These are phyloP conservation scores for Numida meleagris DNA, from an alignment of 2,113 vertebrate species.

Conservation along the genomic window DNA sequence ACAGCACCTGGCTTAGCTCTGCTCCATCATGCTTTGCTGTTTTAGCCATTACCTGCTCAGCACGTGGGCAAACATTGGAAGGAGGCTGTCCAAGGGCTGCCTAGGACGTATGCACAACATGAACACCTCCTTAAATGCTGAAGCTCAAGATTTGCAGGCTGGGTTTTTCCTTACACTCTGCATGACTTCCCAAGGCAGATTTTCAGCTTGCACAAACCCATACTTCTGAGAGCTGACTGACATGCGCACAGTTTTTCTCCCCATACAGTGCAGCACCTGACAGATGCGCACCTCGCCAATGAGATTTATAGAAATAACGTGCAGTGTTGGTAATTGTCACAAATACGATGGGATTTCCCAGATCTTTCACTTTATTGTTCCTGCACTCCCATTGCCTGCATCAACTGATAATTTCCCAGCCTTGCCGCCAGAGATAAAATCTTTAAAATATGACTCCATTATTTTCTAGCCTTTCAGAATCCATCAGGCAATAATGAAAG, in stretches of 20 bases:
- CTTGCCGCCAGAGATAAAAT: background rate
- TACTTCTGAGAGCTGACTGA: background rate
- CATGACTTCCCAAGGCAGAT: background rate
- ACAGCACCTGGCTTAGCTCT: background rate
- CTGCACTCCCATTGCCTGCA: accelerated
- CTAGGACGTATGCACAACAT: too few species aligned
- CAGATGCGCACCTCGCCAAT: background rate
- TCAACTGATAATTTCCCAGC: background rate
- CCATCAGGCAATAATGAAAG: background rate
- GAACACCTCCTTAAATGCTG: background rate
- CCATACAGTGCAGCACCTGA: background rate
- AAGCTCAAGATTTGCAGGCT: background rate
- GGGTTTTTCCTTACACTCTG: background rate
- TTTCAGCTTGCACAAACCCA: background rate
- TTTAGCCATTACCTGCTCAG: background rate
- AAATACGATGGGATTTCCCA: accelerated
- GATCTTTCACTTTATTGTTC: background rate
- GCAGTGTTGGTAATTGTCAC: background rate
- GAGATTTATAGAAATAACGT: background rate
- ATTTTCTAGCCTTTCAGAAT: background rate
- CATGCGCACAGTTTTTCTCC: background rate
- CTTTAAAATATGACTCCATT: background rate
- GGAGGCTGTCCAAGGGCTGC: background rate
- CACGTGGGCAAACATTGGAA: background rate
- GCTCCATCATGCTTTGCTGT: accelerated